Conservation (phyloP, 2,888 invertebrate species). For the Morinoia aosen region DNA sequence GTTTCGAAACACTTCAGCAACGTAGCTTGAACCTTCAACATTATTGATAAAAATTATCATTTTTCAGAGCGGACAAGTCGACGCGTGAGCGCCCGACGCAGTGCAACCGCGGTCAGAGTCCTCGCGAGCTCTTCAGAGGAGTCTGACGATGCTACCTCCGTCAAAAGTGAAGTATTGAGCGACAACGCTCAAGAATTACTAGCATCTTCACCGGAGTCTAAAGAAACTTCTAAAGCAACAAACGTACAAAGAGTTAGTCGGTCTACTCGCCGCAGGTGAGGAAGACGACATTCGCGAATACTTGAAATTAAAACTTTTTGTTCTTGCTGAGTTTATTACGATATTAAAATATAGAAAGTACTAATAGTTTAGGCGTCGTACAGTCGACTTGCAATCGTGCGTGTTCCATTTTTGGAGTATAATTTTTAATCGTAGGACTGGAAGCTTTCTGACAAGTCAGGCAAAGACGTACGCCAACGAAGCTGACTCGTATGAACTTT, state of each 20-base stretch:
- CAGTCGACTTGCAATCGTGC: not conserved
- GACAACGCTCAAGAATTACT: not conserved
- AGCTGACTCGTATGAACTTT: too few species aligned
- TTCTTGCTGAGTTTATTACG: not conserved
- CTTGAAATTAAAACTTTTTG: not conserved
- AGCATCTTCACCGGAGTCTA: not conserved
- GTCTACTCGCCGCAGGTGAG: not conserved
- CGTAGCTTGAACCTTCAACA: not conserved
- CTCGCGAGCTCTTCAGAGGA: not conserved
- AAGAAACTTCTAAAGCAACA: not conserved
- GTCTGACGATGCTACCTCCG: not conserved
- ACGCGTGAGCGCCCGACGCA: not conserved
- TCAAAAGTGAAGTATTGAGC: slow-evolving; percentile 1
- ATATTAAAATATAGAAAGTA: not conserved
- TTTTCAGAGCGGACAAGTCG: not conserved
- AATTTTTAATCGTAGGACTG: not conserved
- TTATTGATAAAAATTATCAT: not conserved
- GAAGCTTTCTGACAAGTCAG: not conserved
- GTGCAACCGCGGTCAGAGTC: not conserved
- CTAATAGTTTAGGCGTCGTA: not conserved
- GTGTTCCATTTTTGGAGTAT: not conserved
- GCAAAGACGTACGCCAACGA: too few species aligned
- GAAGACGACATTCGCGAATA: not conserved
- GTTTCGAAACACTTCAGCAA: not conserved
- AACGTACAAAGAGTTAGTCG: not conserved